phyloP scores from a whole-genome alignment of 1,140 invertebrate genomes.

The Micrasema minimum region DNA sequence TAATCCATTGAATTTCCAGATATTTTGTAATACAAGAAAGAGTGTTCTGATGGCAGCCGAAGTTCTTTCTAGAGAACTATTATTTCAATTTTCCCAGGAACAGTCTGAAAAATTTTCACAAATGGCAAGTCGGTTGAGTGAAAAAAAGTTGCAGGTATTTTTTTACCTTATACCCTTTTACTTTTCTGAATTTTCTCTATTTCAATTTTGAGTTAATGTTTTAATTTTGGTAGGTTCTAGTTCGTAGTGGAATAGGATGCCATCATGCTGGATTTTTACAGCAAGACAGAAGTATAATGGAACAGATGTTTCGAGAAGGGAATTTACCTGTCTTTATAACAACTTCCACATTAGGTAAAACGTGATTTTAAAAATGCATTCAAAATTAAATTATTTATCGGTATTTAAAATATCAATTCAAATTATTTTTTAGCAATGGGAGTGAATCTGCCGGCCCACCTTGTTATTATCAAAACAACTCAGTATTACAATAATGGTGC shows the following conservation, averaged over 20 bases:
- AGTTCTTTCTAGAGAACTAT: slow-evolving; percentile 70
- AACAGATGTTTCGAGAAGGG: slow-evolving; percentile 73
- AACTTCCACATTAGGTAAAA: slow-evolving; percentile 73
- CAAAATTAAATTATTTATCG: not conserved
- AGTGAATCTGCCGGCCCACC: slow-evolving; percentile 84
- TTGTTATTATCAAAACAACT: slow-evolving; percentile 86
- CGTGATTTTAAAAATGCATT: slow-evolving; percentile 8
- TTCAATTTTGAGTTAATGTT: too few relatives aligned
- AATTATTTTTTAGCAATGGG: slow-evolving; percentile 72
- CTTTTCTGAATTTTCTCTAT: too few relatives aligned
- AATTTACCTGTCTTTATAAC: slow-evolving; percentile 76
- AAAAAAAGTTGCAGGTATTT: slow-evolving; percentile 72
- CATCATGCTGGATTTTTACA: slow-evolving; percentile 81
- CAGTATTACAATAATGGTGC: slow-evolving; percentile 75
- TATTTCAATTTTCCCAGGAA: slow-evolving; percentile 66
- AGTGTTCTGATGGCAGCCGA: slow-evolving; percentile 75
- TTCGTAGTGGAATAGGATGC: slow-evolving; percentile 75
- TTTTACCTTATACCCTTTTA: not conserved
- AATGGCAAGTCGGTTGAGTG: slow-evolving; percentile 67
- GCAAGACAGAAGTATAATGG: slow-evolving; percentile 72
- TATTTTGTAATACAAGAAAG: slow-evolving; percentile 84
- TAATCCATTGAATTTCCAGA: too few relatives aligned
- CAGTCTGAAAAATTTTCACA: slow-evolving; percentile 67
- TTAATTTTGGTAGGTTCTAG: slow-evolving; percentile 53
- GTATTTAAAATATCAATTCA: too few relatives aligned